A percentile compares a stretch with the other conserved stretches of the same genome.
phyloP scores from a whole-genome alignment of 64 coral and sea anemone genomes.

The Orbicella faveolata region DNA sequence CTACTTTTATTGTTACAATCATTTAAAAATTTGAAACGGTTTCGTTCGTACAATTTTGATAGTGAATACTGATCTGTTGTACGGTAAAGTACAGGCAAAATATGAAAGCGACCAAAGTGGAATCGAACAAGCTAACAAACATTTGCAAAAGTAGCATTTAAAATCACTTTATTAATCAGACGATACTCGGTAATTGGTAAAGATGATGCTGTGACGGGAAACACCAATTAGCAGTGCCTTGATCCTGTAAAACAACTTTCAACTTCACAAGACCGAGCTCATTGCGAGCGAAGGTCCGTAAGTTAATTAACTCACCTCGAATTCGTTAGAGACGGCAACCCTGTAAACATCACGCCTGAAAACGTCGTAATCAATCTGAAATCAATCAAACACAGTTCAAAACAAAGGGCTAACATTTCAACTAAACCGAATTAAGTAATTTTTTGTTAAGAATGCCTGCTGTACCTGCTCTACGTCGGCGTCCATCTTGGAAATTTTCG shows the following conservation, averaged over 20 bases:
- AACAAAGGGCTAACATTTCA: neutral
- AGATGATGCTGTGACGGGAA: no score
- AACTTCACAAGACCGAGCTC: neutral
- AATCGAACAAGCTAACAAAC: neutral
- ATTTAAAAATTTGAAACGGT: no score
- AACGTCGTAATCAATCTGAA: constrained; percentile 18
- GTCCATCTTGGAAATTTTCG: constrained; percentile 23
- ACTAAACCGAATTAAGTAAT: neutral
- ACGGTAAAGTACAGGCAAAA: no score
- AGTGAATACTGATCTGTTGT: no score
- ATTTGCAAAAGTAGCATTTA: neutral
- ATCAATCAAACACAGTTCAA: neutral
- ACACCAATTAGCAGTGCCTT: neutral
- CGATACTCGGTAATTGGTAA: no score
- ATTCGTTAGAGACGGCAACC: constrained; percentile 13
- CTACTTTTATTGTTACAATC: no score
- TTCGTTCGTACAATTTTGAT: no score
- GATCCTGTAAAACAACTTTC: neutral
- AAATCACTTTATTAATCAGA: neutral
- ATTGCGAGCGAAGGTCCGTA: neutral
- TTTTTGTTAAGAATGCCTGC: no score
- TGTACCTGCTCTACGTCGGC: constrained; percentile 12
- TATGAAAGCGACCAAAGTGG: neutral
- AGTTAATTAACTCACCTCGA: neutral
- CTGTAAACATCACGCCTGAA: constrained; percentile 14